Conservation (phyloP, 2,113 vertebrate genomes). For the Holacanthus passer region DNA sequence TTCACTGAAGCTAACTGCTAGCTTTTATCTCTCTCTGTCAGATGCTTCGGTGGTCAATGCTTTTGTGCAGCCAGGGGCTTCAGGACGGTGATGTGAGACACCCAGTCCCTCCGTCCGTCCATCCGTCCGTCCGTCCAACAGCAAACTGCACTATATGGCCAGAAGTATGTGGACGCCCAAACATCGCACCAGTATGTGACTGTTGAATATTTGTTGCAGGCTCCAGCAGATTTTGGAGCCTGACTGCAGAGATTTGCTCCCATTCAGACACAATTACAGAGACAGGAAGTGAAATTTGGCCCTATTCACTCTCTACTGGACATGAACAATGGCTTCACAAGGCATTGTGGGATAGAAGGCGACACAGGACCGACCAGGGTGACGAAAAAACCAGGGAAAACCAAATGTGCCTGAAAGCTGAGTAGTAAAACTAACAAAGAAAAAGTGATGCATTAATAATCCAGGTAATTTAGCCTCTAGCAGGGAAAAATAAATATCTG, state of each 20-base stretch:
- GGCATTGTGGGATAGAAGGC: too few species aligned
- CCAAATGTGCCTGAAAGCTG: too few species aligned
- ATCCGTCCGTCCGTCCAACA: not conserved
- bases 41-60: constrained; percentile 24
- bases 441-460: too few species aligned
- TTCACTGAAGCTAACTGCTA: constrained; percentile 27
- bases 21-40: constrained; percentile 31
- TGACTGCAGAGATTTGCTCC: not conserved
- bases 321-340: too few species aligned
- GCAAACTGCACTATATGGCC: not conserved
- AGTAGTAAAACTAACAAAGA: too few species aligned
- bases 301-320: not conserved
- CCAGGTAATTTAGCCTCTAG: too few species aligned
- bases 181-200: not conserved
- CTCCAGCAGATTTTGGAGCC: not conserved
- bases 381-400: too few species aligned
- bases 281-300: not conserved
- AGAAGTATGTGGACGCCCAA: not conserved
- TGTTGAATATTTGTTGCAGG: not conserved
- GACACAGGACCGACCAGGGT: too few species aligned
- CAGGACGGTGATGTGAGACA: not conserved
- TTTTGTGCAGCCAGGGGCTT: constrained; percentile 4
- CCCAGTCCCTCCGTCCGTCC: not conserved
- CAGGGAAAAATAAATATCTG: too few species aligned
- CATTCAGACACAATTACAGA: not conserved